phyloP scores from a whole-genome alignment of 2,888 invertebrate genomes.

The Tenthredo scrophulariae region DNA sequence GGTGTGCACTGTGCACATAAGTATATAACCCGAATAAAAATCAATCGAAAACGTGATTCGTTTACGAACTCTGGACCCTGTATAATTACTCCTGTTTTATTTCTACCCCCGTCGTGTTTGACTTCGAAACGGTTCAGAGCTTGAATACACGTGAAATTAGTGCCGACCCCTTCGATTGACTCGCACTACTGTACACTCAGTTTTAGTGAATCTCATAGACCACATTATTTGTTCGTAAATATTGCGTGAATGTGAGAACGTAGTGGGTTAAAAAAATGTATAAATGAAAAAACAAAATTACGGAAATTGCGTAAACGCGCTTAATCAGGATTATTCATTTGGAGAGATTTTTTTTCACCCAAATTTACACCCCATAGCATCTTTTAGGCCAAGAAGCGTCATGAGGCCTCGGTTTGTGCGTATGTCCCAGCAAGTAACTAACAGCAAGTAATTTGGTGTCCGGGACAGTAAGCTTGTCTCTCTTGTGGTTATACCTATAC shows the following conservation, averaged over 20 bases:
- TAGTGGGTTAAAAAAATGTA: neutral
- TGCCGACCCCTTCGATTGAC: neutral
- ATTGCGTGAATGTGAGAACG: neutral
- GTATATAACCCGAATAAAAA: neutral
- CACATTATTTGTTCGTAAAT: neutral
- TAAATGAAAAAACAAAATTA: neutral
- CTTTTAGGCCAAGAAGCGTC: neutral
- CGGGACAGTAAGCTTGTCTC: conserved; percentile 35
- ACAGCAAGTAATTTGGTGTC: conserved; percentile 36
- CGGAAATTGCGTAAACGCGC: neutral
- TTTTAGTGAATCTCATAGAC: neutral
- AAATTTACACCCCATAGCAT: neutral
- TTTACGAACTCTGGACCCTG: neutral
- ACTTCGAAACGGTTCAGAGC: conserved; percentile 21
- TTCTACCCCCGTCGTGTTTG: conserved; percentile 6
- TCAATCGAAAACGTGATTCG: conserved; percentile 5
- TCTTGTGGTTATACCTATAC: neutral
- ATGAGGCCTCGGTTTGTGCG: neutral
- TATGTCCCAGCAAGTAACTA: conserved; percentile 10
- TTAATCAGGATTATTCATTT: neutral
- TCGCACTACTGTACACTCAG: neutral
- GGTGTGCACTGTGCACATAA: neutral
- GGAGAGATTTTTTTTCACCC: neutral
- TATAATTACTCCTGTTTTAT: conserved; percentile 15
- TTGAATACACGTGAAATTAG: conserved; percentile 11